phyloP scores from a whole-genome alignment of 1,140 invertebrate genomes.

The Pygmarrhopalites habei region DNA sequence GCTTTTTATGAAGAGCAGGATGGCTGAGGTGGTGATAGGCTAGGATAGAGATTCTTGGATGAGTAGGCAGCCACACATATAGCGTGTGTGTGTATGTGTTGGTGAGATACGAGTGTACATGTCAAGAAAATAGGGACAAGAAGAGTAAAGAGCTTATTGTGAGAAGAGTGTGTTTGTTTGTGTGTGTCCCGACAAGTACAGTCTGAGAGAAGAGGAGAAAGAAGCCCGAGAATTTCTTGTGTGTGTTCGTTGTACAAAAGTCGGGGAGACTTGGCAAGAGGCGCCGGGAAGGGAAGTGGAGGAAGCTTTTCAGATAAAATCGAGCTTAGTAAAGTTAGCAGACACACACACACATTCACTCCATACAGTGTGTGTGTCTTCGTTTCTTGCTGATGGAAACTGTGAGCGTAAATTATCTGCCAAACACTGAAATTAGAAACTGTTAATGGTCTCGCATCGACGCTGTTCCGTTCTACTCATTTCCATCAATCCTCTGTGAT shows the following conservation, averaged over 20 bases:
- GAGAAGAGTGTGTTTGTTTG: no score
- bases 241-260: no score
- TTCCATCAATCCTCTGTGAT: constrained; percentile 1
- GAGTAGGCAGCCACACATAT: not conserved
- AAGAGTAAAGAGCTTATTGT: not conserved
- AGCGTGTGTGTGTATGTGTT: not conserved
- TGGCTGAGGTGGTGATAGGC: not conserved
- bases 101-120: not conserved
- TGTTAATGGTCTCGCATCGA: constrained; percentile 41
- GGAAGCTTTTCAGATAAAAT: constrained; percentile 29
- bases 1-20: no score
- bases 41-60: not conserved
- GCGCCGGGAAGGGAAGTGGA: constrained; percentile 9
- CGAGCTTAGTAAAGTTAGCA: constrained; percentile 35
- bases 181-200: no score
- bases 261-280: constrained; percentile 12
- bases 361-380: no score
- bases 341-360: no score
- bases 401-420: constrained; percentile 40
- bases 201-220: no score
- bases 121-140: not conserved
- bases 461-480: constrained; percentile 30
- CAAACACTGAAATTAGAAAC: constrained; percentile 39
- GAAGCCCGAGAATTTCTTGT: no score
- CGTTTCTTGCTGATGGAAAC: constrained; percentile 39